phyloP scores from a whole-genome alignment of 2,113 vertebrate species.

The Pogona vitticeps region DNA sequence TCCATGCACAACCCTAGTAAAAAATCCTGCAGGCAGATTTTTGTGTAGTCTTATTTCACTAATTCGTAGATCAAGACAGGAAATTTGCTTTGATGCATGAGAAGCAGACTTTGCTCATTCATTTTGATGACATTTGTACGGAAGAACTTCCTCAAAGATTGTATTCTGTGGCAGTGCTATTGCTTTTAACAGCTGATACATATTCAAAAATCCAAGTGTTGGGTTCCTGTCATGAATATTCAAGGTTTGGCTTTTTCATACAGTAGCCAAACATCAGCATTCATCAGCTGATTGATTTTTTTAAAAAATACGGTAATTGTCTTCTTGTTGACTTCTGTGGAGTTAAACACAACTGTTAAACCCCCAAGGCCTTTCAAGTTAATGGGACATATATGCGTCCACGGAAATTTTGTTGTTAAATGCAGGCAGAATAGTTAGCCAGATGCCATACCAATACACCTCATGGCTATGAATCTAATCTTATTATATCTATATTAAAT shows the following conservation, averaged over 20 bases:
- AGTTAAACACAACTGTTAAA: background rate
- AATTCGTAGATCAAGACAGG: background rate
- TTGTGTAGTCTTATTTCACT: background rate
- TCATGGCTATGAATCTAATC: background rate
- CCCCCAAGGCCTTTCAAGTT: background rate
- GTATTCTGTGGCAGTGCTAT: background rate
- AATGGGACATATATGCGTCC: background rate
- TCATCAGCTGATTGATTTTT: background rate
- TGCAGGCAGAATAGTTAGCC: background rate
- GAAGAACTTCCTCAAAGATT: background rate
- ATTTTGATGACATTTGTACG: background rate
- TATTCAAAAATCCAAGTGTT: background rate
- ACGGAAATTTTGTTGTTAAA: background rate
- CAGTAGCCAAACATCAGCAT: background rate
- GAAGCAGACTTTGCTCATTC: background rate
- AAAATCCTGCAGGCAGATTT: background rate
- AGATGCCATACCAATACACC: background rate
- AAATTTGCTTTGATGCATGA: background rate
- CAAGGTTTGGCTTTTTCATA: background rate
- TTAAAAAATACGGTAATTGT: background rate
- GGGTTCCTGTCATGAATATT: background rate
- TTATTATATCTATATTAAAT: background rate
- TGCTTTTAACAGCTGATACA: background rate
- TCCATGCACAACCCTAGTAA: background rate
- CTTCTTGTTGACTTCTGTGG: background rate